phyloP scores from a whole-genome alignment of 2,888 invertebrate genomes.

The Diarsia brunnea region DNA sequence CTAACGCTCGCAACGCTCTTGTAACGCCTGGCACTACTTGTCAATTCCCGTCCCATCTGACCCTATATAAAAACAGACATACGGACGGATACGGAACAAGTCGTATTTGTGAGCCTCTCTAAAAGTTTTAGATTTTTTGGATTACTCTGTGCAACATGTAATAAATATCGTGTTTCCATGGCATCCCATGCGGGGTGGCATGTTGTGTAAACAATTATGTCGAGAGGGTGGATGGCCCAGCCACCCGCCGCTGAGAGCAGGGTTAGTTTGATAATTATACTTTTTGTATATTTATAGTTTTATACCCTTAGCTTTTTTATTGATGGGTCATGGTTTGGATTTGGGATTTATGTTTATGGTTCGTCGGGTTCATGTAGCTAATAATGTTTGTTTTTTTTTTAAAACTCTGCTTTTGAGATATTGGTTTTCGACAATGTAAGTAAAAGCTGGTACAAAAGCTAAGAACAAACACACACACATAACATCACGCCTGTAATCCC shows the following conservation, averaged over 20 bases:
- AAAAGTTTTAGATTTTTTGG: conserved; percentile 14
- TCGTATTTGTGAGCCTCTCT: not conserved
- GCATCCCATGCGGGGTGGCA: conserved; percentile 69
- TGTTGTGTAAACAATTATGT: conserved; percentile 73
- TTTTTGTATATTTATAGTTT: conserved; percentile 58
- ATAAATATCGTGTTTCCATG: conserved; percentile 77
- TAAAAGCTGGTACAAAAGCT: not conserved
- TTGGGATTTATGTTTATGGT: not conserved
- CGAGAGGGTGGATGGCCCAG: conserved; percentile 51
- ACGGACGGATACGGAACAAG: not conserved
- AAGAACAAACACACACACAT: too few species aligned
- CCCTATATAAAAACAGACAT: not conserved
- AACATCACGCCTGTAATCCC: too few species aligned
- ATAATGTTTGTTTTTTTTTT: not conserved
- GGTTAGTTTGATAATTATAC: conserved; percentile 58
- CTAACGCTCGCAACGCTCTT: too few species aligned
- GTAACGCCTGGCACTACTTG: not conserved
- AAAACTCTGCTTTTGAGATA: not conserved
- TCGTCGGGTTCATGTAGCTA: not conserved
- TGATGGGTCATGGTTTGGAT: conserved; percentile 43
- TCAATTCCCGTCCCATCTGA: not conserved
- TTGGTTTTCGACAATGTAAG: not conserved
- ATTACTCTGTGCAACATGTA: conserved; percentile 58
- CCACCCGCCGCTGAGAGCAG: conserved; percentile 34
- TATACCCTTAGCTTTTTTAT: conserved; percentile 41